Percentiles rank a stretch among this genome's conserved stretches.
Evolutionary conservation across 1,140 invertebrate genomes (phyloP).

Genomic region (Thalassaphorura encarpata): DNA sequence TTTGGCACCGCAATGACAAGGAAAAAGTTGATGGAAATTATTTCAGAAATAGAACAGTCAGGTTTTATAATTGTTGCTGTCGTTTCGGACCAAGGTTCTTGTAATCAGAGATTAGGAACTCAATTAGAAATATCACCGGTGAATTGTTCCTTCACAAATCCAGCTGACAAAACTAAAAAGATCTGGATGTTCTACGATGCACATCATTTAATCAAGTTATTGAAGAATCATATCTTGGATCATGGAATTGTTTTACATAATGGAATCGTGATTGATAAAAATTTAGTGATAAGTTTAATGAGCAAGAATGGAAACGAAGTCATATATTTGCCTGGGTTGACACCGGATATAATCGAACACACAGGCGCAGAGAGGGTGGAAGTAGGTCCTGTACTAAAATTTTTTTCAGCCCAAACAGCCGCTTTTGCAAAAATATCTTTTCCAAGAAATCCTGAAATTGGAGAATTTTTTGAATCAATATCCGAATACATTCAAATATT

Average conservation of each 20-base stretch:
- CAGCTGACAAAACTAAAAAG: constrained; percentile 6
- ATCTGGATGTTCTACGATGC: constrained; percentile 26
- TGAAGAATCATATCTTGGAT: constrained; percentile 30
- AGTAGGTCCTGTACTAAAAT: constrained; percentile 8
- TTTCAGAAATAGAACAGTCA: constrained; percentile 12
- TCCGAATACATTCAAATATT: constrained; percentile 23
- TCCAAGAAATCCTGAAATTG: not conserved
- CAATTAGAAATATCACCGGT: not conserved
- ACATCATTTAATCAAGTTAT: constrained; percentile 27
- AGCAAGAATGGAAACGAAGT: constrained; percentile 3
- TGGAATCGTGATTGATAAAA: constrained; percentile 6
- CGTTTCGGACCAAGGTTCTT: constrained; percentile 20
- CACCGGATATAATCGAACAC: constrained; percentile 2
- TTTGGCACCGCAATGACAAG: constrained; percentile 35
- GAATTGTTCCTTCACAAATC: constrained; percentile 13
- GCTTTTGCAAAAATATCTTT: not conserved
- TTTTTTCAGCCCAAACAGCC: constrained; percentile 2
- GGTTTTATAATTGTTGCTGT: constrained; percentile 22
- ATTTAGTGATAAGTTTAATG: constrained; percentile 7
- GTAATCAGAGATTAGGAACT: not conserved
- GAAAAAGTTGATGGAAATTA: constrained; percentile 18
- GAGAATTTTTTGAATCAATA: constrained; percentile 20
- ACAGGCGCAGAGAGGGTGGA: constrained; percentile 11
- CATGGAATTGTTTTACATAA: constrained; percentile 16
- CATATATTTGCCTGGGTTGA: constrained; percentile 12